Conservation (phyloP, 2,113 vertebrate genomes). For the Melanerpes aurifrons region DNA sequence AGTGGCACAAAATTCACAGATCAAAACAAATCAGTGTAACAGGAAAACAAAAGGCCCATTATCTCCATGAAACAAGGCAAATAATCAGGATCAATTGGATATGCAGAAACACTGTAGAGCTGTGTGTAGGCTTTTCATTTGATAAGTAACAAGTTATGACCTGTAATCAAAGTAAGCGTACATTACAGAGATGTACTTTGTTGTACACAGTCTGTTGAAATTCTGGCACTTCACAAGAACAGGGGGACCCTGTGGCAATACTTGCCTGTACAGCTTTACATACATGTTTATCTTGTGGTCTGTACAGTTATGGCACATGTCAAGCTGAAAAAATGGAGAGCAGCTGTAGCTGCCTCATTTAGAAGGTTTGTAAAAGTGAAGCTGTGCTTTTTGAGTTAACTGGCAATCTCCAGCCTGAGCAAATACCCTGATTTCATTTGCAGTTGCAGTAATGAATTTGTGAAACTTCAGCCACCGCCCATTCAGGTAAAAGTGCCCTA, state of each 20-base stretch:
- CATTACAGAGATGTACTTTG: not conserved
- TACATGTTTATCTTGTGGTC: not conserved
- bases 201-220: not conserved
- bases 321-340: not conserved
- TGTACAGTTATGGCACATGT: not conserved
- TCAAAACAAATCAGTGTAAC: not conserved
- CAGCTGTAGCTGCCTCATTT: not conserved
- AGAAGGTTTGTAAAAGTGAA: not conserved
- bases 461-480: not conserved
- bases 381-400: not conserved
- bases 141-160: slow-evolving; percentile 20
- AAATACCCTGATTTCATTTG: not conserved
- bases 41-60: not conserved
- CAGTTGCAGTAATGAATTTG: not conserved
- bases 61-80: not conserved
- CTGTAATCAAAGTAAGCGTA: not conserved
- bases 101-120: not conserved
- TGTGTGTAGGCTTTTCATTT: not conserved
- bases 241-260: slow-evolving; percentile 3
- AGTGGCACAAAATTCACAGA: not conserved
- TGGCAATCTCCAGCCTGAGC: rapidly evolving
- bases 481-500: not conserved
- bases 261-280: slow-evolving; percentile 12
- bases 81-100: not conserved
- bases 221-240: not conserved